Evolutionary conservation across 2,113 vertebrate genomes (phyloP).

Genomic region (Dromiciops gliroides): DNA sequence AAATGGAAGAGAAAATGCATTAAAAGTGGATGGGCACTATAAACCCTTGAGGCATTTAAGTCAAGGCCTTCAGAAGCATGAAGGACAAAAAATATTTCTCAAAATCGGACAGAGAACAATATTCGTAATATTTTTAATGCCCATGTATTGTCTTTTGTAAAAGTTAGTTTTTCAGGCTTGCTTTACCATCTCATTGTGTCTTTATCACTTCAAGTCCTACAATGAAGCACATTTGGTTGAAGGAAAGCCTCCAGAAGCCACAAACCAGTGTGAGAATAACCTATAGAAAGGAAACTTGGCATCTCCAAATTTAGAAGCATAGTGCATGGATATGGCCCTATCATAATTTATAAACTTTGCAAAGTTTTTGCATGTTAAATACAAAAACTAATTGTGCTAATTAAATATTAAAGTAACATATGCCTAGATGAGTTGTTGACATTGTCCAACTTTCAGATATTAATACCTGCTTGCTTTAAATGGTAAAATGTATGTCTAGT

Average conservation of each 20-base stretch:
- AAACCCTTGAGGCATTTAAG: neutral
- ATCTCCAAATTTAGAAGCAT: constrained; percentile 59
- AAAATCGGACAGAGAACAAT: neutral
- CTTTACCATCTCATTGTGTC: neutral
- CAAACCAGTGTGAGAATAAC: neutral
- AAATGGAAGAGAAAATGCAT: neutral
- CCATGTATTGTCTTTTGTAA: neutral
- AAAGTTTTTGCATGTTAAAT: constrained; percentile 59
- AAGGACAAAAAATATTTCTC: neutral
- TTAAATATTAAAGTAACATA: constrained; percentile 49
- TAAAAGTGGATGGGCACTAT: neutral
- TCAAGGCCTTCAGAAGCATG: neutral
- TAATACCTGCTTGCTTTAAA: constrained; percentile 76
- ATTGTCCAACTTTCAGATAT: constrained; percentile 76
- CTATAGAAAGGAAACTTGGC: neutral
- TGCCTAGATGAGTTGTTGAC: constrained; percentile 69
- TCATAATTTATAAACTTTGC: constrained; percentile 57
- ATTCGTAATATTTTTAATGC: neutral
- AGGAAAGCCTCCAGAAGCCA: neutral
- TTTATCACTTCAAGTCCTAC: neutral
- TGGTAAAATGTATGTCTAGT: constrained; percentile 72
- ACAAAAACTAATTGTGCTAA: constrained; percentile 51
- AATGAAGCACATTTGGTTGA: neutral
- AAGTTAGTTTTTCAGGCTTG: neutral
- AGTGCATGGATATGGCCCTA: neutral